Evolutionary conservation across 1,140 invertebrate species (phyloP).

Genomic region (Drosophila guanche): DNA sequence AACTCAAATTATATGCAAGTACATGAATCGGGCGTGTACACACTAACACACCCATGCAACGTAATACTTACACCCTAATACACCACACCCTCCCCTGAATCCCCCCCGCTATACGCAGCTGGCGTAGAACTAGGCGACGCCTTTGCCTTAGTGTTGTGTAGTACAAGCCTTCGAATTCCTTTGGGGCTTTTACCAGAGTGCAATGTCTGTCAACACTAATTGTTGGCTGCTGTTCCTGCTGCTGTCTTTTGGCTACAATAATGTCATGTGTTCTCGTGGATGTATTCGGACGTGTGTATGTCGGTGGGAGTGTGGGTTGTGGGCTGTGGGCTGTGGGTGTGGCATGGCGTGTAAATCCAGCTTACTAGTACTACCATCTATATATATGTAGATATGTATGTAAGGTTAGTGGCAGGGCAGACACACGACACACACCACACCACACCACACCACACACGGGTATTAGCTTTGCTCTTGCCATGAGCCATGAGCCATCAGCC

Average conservation of each 20-base stretch:
- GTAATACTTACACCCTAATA: slow-evolving; percentile 1
- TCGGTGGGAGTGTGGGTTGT: slow-evolving; percentile 2
- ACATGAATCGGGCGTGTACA: slow-evolving; percentile 50
- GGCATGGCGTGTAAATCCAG: slow-evolving; percentile 38
- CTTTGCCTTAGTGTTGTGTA: slow-evolving; percentile 28
- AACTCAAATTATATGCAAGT: slow-evolving; percentile 56
- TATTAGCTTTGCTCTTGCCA: slow-evolving; percentile 36
- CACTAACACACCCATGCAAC: slow-evolving; percentile 5
- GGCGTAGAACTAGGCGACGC: no score
- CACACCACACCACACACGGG: neutral
- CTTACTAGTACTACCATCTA: slow-evolving; percentile 22
- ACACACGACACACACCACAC: neutral
- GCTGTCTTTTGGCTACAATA: slow-evolving; percentile 72
- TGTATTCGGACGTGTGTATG: slow-evolving; percentile 25
- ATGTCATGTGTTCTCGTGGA: slow-evolving; percentile 55
- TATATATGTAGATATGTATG: neutral
- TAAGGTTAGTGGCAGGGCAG: neutral
- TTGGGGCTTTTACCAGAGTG: slow-evolving; percentile 69
- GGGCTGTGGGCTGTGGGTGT: slow-evolving; percentile 18
- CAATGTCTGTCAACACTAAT: slow-evolving; percentile 82
- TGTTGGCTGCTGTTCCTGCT: slow-evolving; percentile 73
- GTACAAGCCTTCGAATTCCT: slow-evolving; percentile 72
- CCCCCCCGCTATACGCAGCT: no score
- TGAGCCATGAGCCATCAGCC: no score
- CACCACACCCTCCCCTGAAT: slow-evolving; percentile 6